phyloP scores from a whole-genome alignment of 2,888 invertebrate species.

The Mythimna loreyi region DNA sequence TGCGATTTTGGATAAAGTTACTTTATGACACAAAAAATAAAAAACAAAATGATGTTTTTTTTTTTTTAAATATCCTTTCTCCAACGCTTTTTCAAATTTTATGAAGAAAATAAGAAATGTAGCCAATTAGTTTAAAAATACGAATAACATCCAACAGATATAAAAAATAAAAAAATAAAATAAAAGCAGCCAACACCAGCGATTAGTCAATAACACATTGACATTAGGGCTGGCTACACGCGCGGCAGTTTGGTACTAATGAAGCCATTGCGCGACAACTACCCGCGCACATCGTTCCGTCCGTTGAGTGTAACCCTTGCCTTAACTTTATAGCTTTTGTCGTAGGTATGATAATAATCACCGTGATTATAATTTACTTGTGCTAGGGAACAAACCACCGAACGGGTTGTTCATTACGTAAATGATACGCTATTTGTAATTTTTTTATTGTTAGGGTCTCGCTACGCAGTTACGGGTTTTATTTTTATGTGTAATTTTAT shows the following conservation, averaged over 20 bases:
- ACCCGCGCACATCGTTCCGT: constrained; percentile 69
- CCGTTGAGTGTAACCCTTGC: constrained; percentile 76
- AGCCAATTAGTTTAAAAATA: background rate
- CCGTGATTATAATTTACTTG: constrained; percentile 74
- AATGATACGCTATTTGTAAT: constrained; percentile 45
- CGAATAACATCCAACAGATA: background rate
- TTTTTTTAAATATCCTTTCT: too few relatives aligned
- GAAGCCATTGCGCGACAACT: constrained; percentile 76
- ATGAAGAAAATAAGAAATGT: background rate
- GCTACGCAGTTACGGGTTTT: background rate
- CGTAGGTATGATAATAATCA: constrained; percentile 77
- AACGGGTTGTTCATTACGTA: constrained; percentile 57
- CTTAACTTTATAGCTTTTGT: constrained; percentile 75
- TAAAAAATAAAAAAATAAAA: constrained; percentile 1
- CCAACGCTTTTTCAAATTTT: background rate
- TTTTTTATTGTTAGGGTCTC: constrained; percentile 34
- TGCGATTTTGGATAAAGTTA: too few relatives aligned
- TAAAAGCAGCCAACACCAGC: constrained; percentile 16
- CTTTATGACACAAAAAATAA: too few relatives aligned
- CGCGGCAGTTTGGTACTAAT: constrained; percentile 74
- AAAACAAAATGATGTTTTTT: too few relatives aligned
- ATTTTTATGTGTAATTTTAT: constrained; percentile 6
- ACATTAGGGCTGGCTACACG: constrained; percentile 54
- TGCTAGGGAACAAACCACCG: constrained; percentile 50
- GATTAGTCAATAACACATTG: constrained; percentile 51